phyloP scores from a whole-genome alignment of 2,113 vertebrate species.

The Charina bottae region DNA sequence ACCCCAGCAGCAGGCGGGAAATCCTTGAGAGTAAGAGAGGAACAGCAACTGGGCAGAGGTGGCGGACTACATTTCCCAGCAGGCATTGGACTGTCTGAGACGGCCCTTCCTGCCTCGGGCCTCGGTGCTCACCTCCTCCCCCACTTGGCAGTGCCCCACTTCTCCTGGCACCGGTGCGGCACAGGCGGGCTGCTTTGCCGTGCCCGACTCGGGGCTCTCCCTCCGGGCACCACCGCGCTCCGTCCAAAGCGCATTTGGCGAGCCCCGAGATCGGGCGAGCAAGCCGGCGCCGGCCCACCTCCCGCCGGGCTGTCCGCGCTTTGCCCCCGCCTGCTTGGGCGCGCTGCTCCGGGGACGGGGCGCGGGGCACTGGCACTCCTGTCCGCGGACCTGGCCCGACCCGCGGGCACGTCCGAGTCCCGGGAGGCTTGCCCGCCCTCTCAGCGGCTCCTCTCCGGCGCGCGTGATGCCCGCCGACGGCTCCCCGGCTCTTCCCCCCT shows the following conservation, averaged over 20 bases:
- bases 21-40: neutral
- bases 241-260: neutral
- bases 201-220: neutral
- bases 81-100: neutral
- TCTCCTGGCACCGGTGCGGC: neutral
- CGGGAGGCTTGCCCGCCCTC: too few relatives aligned
- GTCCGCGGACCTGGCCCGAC: too few relatives aligned
- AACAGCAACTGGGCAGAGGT: neutral
- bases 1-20: neutral
- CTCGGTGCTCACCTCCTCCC: neutral
- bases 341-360: neutral
- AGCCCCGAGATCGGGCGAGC: neutral
- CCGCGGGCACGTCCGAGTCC: too few relatives aligned
- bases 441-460: too few relatives aligned
- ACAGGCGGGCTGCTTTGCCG: neutral
- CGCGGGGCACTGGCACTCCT: neutral
- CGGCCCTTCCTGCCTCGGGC: neutral
- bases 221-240: neutral
- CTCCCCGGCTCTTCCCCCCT: too few relatives aligned
- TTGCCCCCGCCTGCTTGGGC: neutral
- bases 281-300: neutral
- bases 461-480: too few relatives aligned
- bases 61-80: neutral
- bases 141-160: neutral
- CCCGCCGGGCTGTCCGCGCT: neutral